phyloP scores from a whole-genome alignment of 92 coral and sea anemone species.

The Bergia puertoricense region DNA sequence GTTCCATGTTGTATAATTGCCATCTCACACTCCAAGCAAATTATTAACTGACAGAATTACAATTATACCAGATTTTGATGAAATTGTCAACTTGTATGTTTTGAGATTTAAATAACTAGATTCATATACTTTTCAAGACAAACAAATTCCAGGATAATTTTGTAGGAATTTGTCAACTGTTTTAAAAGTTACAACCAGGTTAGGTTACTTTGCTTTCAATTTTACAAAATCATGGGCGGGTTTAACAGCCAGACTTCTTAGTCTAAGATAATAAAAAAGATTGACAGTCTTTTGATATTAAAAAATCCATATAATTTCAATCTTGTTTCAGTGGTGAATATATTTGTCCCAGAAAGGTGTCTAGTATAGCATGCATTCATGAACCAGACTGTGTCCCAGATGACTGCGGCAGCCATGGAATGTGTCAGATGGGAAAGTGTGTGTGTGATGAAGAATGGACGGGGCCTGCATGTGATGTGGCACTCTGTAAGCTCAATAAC shows the following conservation, averaged over 20 bases:
- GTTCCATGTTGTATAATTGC: no score
- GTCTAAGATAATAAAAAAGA: background rate
- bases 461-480: constrained; percentile 70
- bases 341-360: constrained; percentile 85
- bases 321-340: constrained; percentile 65
- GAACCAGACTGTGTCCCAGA: constrained; percentile 77
- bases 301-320: background rate
- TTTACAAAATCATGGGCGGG: no score
- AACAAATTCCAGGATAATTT: no score
- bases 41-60: background rate
- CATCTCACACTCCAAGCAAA: no score
- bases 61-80: no score
- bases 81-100: no score
- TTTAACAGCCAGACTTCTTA: no score
- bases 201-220: no score
- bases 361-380: constrained; percentile 89
- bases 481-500: constrained; percentile 57
- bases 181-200: no score
- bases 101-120: no score
- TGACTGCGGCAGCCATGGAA: constrained; percentile 89
- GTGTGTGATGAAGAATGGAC: constrained; percentile 79
- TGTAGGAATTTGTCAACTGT: no score
- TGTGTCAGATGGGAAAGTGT: constrained; percentile 80
- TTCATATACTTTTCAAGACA: no score
- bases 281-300: background rate